Percentiles rank a stretch among this genome's conserved stretches.
These are phyloP conservation scores for Ormyrus rosae DNA, from an alignment of 2,888 invertebrate species.

Conservation along the genomic window DNA sequence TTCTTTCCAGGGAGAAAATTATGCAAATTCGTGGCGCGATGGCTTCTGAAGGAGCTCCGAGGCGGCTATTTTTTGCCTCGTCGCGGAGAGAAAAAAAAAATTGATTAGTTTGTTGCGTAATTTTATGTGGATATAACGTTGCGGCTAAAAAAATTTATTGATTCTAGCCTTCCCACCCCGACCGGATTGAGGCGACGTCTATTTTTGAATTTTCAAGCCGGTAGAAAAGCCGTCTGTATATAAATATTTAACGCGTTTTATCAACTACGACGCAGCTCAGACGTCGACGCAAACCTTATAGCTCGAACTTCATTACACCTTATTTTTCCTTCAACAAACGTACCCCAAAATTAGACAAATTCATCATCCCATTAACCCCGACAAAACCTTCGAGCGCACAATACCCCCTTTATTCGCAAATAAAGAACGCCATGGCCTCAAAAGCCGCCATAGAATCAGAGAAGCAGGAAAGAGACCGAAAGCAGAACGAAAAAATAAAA, in stretches of 20 bases:
- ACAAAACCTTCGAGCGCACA: background rate
- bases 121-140: too few relatives aligned
- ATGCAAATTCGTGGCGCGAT: conserved; percentile 16
- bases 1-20: conserved; percentile 26
- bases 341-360: background rate
- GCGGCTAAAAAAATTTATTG: background rate
- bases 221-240: too few relatives aligned
- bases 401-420: background rate
- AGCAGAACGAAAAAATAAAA: background rate
- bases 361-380: background rate
- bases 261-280: too few relatives aligned
- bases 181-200: too few relatives aligned
- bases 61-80: background rate
- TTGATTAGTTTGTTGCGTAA: too few relatives aligned
- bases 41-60: too few relatives aligned
- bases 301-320: background rate
- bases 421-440: background rate
- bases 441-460: conserved; percentile 2
- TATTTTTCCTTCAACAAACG: background rate
- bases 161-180: background rate
- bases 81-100: too few relatives aligned
- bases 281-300: too few relatives aligned
- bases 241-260: too few relatives aligned
- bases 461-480: background rate
- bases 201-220: too few relatives aligned